Percentiles rank a stretch among this genome's conserved stretches.
Conservation (phyloP, 2,888 invertebrate species). For the Epinotia brunnichana region DNA sequence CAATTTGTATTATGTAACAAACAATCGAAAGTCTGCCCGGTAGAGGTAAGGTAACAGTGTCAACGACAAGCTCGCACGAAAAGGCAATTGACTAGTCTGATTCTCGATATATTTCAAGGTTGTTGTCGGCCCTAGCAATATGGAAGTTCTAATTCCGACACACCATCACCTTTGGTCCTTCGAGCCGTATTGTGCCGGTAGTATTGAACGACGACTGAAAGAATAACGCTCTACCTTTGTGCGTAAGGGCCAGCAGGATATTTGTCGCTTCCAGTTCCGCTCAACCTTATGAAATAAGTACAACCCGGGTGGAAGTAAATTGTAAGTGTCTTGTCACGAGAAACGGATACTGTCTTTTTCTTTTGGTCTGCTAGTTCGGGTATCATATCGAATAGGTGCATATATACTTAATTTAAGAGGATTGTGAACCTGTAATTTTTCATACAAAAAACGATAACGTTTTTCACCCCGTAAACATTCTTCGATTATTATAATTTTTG, state of each 20-base stretch:
- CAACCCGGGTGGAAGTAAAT: slow-evolving; percentile 14
- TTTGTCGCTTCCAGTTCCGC: slow-evolving; percentile 38
- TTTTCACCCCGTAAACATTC: too few species aligned
- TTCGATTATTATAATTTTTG: too few species aligned
- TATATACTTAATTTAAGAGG: too few species aligned
- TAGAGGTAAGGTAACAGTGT: slow-evolving; percentile 53
- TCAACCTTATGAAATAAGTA: slow-evolving; percentile 21
- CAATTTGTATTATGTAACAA: slow-evolving; percentile 31
- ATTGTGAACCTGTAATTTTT: too few species aligned
- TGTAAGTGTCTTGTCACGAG: slow-evolving; percentile 13
- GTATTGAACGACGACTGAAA: slow-evolving; percentile 34
- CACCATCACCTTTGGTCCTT: slow-evolving; percentile 59
- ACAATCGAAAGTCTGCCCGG: slow-evolving; percentile 29
- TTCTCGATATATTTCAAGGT: slow-evolving; percentile 64
- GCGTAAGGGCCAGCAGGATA: slow-evolving; percentile 44
- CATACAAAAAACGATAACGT: too few species aligned
- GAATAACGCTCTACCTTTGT: slow-evolving; percentile 35
- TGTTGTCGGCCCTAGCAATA: slow-evolving; percentile 56
- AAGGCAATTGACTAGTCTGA: slow-evolving; percentile 53
- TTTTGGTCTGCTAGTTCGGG: neutral
- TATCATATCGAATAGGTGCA: neutral
- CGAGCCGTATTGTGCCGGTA: slow-evolving; percentile 34
- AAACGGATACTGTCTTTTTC: slow-evolving; percentile 14
- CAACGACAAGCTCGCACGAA: slow-evolving; percentile 59
- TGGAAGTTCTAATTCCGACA: slow-evolving; percentile 58